These are phyloP conservation scores for Myoxocephalus aenaeus DNA, from an alignment of 2,797 vertebrate species.

Conservation along the genomic window DNA sequence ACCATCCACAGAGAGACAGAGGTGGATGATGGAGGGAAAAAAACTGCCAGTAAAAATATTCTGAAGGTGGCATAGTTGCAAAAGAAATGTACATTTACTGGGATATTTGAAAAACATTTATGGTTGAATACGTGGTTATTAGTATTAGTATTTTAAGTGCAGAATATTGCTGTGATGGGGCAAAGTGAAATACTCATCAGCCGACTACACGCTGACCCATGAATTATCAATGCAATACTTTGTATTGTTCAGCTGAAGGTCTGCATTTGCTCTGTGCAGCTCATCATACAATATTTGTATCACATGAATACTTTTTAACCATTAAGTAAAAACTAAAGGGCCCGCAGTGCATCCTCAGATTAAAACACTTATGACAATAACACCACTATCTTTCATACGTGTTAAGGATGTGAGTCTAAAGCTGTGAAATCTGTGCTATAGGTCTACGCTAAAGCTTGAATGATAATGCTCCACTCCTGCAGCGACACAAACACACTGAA, in stretches of 20 bases:
- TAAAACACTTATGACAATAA: not conserved
- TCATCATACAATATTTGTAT: not conserved
- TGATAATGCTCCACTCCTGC: not conserved
- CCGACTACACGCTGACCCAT: too few relatives aligned
- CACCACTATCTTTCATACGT: not conserved
- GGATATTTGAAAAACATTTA: slow-evolving; percentile 14
- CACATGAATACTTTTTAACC: not conserved
- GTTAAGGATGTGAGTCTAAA: not conserved
- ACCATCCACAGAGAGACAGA: slow-evolving; percentile 68
- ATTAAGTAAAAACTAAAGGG: not conserved
- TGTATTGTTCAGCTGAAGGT: not conserved
- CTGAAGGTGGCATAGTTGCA: slow-evolving; percentile 37
- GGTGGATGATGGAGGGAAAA: slow-evolving; percentile 45
- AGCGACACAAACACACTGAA: slow-evolving; percentile 25
- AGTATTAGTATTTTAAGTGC: not conserved
- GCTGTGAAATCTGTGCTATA: not conserved
- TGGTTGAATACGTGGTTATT: slow-evolving; percentile 7
- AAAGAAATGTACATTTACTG: slow-evolving; percentile 25
- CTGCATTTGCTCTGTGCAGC: not conserved
- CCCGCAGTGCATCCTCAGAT: too few relatives aligned
- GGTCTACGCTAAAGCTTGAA: not conserved
- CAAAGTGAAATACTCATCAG: too few relatives aligned
- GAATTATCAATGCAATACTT: too few relatives aligned
- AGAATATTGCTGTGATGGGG: slow-evolving; percentile 21
- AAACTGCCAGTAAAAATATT: slow-evolving; percentile 35